Evolutionary conservation across 1,140 invertebrate species (phyloP).

Genomic region (Apis cerana): DNA sequence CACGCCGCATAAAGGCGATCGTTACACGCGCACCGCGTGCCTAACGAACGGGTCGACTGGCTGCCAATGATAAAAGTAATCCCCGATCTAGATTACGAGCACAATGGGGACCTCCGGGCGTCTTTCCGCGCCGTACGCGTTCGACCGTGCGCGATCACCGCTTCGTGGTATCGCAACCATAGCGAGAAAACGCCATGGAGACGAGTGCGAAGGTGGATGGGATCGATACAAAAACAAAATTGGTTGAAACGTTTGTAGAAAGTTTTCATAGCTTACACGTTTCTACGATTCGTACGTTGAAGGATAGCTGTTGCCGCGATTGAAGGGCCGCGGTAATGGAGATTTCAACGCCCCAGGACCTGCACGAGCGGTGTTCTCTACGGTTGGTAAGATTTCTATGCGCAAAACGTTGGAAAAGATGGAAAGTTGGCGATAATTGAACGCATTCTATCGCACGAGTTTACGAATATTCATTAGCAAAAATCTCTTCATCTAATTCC

Average conservation of each 20-base stretch:
- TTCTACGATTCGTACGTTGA: background rate
- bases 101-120: constrained; percentile 73
- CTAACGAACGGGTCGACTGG: constrained; percentile 38
- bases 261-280: background rate
- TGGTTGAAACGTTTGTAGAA: background rate
- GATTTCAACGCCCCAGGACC: constrained; percentile 11
- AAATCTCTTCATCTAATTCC: background rate
- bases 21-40: constrained; percentile 55
- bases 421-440: constrained; percentile 8
- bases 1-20: constrained; percentile 61
- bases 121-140: constrained; percentile 63
- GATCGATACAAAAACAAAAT: constrained; percentile 10
- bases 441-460: background rate
- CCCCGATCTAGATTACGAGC: constrained; percentile 73
- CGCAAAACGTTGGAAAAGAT: background rate
- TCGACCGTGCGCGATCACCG: constrained; percentile 55
- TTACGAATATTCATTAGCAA: background rate
- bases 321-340: background rate
- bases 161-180: constrained; percentile 65
- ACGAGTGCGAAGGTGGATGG: constrained; percentile 3
- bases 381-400: background rate
- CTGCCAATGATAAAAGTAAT: constrained; percentile 71
- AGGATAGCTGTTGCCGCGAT: no score
- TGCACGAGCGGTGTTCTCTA: background rate
- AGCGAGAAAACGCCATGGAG: background rate